Conservation (phyloP, 2,888 invertebrate genomes). For the Pristionchus maxplancki region DNA sequence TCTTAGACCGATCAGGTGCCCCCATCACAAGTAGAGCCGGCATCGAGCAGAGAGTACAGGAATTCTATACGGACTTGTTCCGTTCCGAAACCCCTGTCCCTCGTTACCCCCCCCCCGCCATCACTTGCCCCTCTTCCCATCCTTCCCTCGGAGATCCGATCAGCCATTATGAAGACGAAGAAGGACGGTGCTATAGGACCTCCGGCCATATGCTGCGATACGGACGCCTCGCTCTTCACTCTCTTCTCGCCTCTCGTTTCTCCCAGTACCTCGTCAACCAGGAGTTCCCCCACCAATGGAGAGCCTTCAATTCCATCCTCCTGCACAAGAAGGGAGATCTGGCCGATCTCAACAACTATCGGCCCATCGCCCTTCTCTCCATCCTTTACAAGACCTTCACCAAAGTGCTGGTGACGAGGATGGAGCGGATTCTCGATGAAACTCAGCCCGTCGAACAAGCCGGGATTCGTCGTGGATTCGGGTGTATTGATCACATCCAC, state of each 20-base stretch:
- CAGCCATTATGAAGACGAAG: background rate
- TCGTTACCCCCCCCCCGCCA: background rate
- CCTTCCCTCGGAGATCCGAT: conserved; percentile 29
- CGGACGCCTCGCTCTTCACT: background rate
- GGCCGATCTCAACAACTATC: conserved; percentile 53
- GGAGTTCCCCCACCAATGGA: conserved; percentile 27
- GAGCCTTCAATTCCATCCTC: conserved; percentile 51
- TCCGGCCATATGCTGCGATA: conserved; percentile 41
- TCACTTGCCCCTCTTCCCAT: background rate
- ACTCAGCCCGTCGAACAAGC: conserved; percentile 15
- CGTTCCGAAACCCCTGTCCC: background rate
- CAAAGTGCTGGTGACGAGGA: conserved; percentile 35
- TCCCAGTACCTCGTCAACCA: background rate
- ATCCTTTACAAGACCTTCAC: conserved; percentile 52
- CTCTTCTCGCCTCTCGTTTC: conserved; percentile 48
- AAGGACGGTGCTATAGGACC: conserved; percentile 41
- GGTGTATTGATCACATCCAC: conserved; percentile 51
- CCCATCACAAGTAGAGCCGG: background rate
- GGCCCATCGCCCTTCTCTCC: conserved; percentile 55
- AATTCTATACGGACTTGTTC: conserved; percentile 39
- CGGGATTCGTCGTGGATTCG: background rate
- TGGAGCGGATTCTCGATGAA: background rate
- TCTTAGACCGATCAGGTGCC: background rate
- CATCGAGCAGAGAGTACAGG: background rate
- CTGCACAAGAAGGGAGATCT: conserved; percentile 56